These are phyloP conservation scores for Patella ulyssiponensis DNA, from an alignment of 2,888 invertebrate genomes.

Conservation along the genomic window DNA sequence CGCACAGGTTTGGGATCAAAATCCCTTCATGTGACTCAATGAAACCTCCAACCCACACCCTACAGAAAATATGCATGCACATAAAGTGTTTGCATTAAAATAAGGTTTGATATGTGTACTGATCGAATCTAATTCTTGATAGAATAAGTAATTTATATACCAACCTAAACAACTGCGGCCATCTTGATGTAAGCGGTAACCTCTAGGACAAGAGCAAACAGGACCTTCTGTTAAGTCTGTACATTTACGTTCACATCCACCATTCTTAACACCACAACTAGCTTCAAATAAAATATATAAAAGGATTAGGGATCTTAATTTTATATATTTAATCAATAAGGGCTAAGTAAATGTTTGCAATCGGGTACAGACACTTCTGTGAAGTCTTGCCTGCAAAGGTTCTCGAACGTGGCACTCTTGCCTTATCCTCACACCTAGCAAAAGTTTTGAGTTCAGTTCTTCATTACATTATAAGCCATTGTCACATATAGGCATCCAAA, in stretches of 20 bases:
- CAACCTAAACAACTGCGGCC: constrained; percentile 69
- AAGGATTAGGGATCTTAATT: too few species aligned
- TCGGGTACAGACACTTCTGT: too few species aligned
- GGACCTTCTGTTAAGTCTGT: constrained; percentile 63
- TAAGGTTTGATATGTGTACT: not conserved
- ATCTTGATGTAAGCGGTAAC: constrained; percentile 68
- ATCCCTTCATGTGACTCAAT: too few species aligned
- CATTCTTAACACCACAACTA: constrained; percentile 70
- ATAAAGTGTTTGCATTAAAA: not conserved
- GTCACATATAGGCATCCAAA: not conserved
- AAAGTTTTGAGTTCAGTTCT: too few species aligned
- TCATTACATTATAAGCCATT: not conserved
- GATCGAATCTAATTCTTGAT: not conserved
- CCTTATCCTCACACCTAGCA: too few species aligned
- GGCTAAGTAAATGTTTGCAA: too few species aligned
- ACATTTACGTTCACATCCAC: constrained; percentile 70
- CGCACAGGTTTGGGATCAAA: too few species aligned
- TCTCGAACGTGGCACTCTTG: too few species aligned
- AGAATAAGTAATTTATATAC: constrained; percentile 10
- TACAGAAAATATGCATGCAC: not conserved
- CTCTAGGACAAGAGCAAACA: constrained; percentile 68
- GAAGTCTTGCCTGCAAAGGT: too few species aligned
- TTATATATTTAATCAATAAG: too few species aligned
- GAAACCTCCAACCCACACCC: not conserved
- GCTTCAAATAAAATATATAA: constrained; percentile 50